These are phyloP conservation scores for Rhincodon typus DNA, from an alignment of 2,797 vertebrate species.

Conservation along the genomic window DNA sequence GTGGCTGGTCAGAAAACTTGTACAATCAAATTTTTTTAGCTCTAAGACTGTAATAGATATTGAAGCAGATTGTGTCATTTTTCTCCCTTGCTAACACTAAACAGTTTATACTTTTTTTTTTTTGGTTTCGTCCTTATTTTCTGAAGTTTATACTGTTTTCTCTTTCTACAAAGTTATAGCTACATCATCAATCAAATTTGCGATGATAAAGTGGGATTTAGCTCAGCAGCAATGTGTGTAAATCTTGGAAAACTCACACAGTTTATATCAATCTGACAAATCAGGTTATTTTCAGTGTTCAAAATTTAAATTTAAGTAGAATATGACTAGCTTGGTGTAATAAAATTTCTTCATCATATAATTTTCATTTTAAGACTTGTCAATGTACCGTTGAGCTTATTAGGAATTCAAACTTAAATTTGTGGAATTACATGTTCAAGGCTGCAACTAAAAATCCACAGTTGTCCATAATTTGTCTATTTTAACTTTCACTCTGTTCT, in stretches of 20 bases:
- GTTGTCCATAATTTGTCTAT: background rate
- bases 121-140: background rate
- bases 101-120: background rate
- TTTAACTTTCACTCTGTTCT: background rate
- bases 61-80: background rate
- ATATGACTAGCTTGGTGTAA: background rate
- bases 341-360: background rate
- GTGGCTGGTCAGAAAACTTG: too few species aligned
- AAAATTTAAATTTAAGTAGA: constrained; percentile 2
- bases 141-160: background rate
- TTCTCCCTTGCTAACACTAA: background rate
- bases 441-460: too few species aligned
- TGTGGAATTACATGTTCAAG: background rate
- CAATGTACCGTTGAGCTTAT: background rate
- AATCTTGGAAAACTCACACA: background rate
- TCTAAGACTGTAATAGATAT: background rate
- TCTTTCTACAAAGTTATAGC: background rate
- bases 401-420: background rate
- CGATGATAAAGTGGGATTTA: background rate
- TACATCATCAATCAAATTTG: background rate
- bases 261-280: background rate
- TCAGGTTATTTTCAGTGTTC: background rate
- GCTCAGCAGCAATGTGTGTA: background rate
- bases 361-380: background rate
- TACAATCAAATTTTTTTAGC: too few species aligned